Conservation (phyloP, 2,797 vertebrate species). For the Stomatorhinus walkeri region DNA sequence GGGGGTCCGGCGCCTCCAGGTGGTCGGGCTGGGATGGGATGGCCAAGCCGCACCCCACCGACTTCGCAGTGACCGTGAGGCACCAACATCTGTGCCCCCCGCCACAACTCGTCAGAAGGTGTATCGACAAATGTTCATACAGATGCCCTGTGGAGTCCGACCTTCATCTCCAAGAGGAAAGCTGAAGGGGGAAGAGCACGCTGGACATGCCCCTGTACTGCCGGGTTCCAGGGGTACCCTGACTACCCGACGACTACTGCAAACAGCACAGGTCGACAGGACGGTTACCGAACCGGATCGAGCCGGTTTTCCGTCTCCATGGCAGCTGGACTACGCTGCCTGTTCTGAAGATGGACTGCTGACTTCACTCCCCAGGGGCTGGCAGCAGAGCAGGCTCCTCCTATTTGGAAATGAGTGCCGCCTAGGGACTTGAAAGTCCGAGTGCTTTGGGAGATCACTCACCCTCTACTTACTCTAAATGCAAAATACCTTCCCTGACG, state of each 20-base stretch:
- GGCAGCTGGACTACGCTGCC: not conserved
- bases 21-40: not conserved
- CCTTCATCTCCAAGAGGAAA: not conserved
- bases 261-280: not conserved
- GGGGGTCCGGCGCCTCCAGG: not conserved
- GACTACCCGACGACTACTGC: not conserved
- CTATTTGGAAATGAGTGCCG: not conserved
- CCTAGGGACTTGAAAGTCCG: not conserved
- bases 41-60: not conserved
- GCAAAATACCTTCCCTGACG: not conserved
- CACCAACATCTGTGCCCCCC: not conserved
- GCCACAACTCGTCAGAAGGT: not conserved
- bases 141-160: not conserved
- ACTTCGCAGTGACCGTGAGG: not conserved
- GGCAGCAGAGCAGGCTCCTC: not conserved
- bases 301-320: not conserved
- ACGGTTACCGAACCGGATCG: not conserved
- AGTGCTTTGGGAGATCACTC: not conserved
- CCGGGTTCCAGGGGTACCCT: not conserved
- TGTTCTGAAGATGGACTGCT: not conserved
- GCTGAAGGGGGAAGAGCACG: not conserved
- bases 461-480: not conserved
- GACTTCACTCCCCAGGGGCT: not conserved
- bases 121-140: not conserved
- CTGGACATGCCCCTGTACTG: not conserved